Evolutionary conservation across 2,113 vertebrate species (phyloP).

Genomic region (Anas platyrhynchos): DNA sequence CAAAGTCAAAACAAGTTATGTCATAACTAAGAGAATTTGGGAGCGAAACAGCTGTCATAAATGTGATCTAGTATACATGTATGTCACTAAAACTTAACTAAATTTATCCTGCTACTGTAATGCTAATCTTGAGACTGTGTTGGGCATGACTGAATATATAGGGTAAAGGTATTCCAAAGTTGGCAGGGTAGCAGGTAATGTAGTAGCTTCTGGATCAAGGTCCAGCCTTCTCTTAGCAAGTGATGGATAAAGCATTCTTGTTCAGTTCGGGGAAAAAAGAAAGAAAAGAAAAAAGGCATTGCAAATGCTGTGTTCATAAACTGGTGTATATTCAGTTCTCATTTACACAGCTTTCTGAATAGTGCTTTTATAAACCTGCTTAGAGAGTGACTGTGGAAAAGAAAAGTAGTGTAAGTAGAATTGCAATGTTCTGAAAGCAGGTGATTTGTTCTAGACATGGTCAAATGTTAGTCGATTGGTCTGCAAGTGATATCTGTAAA

Average conservation of each 20-base stretch:
- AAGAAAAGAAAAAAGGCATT: accelerated
- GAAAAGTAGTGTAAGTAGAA: neutral
- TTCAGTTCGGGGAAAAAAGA: neutral
- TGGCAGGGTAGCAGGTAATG: neutral
- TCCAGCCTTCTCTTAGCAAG: neutral
- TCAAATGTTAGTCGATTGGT: neutral
- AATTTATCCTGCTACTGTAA: neutral
- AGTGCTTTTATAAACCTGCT: neutral
- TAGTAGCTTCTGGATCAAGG: neutral
- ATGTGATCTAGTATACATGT: neutral
- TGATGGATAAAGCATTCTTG: neutral
- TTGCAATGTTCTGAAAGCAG: neutral
- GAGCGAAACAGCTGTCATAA: neutral
- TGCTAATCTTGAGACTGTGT: neutral
- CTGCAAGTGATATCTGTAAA: neutral
- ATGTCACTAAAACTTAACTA: neutral
- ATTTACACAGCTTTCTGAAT: neutral
- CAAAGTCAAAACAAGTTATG: neutral
- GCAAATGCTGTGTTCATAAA: accelerated
- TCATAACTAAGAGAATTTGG: neutral
- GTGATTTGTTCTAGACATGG: neutral
- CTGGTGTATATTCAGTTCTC: neutral
- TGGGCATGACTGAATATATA: neutral
- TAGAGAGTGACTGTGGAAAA: neutral
- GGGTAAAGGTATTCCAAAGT: neutral